Conservation (phyloP, 2,888 invertebrate genomes). For the Alentia gelatinosa region DNA sequence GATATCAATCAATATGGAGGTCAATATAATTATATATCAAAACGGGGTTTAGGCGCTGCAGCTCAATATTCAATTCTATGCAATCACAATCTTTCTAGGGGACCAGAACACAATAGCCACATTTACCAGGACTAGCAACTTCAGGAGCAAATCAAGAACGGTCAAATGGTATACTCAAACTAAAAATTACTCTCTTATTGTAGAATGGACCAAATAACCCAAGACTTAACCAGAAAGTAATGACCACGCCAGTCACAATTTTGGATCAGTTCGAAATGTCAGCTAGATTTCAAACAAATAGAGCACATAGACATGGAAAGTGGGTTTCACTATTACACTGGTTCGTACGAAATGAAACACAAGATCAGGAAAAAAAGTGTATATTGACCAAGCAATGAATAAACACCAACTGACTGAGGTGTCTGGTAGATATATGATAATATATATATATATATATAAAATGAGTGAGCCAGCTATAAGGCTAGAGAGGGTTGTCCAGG, state of each 20-base stretch:
- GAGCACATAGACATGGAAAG: background rate
- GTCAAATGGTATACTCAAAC: background rate
- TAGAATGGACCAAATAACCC: background rate
- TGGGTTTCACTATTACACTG: background rate
- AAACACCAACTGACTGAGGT: conserved; percentile 37
- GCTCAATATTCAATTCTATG: too few species aligned
- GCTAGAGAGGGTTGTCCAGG: conserved; percentile 24
- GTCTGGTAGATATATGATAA: conserved; percentile 15
- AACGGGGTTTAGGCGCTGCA: too few species aligned
- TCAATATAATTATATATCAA: too few species aligned
- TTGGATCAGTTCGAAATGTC: background rate
- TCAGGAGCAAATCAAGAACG: background rate
- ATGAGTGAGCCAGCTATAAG: conserved; percentile 36
- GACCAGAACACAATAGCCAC: background rate
- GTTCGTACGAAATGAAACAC: background rate
- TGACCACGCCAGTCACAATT: background rate
- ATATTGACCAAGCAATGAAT: conserved; percentile 52
- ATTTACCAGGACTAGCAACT: background rate
- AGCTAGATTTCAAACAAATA: background rate
- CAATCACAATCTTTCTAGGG: too few species aligned
- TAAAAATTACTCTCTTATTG: background rate
- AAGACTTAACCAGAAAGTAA: background rate
- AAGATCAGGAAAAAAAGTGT: background rate
- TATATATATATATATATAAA: background rate
- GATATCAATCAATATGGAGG: too few species aligned